phyloP scores from a whole-genome alignment of 2,888 invertebrate genomes.

The Syrista parreyssii region DNA sequence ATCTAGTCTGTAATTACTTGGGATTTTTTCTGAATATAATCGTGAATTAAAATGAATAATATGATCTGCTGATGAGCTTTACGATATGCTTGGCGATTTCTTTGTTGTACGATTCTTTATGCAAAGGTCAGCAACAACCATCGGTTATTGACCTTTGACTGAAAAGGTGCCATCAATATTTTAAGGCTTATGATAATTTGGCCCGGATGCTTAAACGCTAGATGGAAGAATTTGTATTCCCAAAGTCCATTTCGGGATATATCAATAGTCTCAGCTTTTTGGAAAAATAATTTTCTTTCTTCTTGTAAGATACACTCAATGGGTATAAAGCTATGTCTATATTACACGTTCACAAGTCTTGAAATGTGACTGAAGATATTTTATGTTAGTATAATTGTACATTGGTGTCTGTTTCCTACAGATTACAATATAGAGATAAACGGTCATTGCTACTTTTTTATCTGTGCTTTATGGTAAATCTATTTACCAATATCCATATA shows the following conservation, averaged over 20 bases:
- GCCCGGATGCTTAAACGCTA: neutral
- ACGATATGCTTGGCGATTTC: neutral
- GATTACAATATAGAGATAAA: constrained; percentile 9
- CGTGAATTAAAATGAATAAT: no score
- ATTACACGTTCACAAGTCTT: neutral
- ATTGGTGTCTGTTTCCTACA: neutral
- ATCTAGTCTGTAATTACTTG: neutral
- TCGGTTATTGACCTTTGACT: constrained; percentile 29
- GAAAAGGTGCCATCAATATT: neutral
- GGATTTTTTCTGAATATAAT: neutral
- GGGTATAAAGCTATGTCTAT: neutral
- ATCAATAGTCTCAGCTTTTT: neutral
- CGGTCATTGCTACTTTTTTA: constrained; percentile 16
- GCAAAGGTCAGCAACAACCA: constrained; percentile 25
- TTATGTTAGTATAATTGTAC: neutral
- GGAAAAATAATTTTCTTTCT: neutral
- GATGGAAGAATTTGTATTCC: neutral
- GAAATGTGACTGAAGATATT: neutral
- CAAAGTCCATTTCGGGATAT: neutral
- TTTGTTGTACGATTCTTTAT: neutral
- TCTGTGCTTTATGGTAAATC: neutral
- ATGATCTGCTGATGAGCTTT: no score
- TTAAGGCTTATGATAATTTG: neutral
- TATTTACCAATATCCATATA: neutral
- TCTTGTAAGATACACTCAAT: neutral